Base-by-base conservation (phyloP, 2,888 invertebrate genomes). In the Dynastes maya region DNA sequence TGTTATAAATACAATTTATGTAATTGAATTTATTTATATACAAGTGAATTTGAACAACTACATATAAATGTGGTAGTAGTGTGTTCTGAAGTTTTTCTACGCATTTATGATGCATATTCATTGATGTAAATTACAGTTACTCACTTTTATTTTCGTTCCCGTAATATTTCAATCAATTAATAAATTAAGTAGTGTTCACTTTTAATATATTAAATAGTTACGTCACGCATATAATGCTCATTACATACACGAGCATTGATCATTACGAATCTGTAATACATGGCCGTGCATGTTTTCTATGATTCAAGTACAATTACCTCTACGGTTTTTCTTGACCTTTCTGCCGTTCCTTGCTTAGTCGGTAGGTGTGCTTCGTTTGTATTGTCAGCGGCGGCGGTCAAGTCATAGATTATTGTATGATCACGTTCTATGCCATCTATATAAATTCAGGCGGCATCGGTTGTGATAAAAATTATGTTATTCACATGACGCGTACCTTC, bases 401-500 rank as follows among this genome's bases (percentile, higher is more conserved):
- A 61, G 40, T 58, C 72, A 32, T 74, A 74, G 61, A 74, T 74
- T 74, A 74, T 74, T 61, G 45, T 74, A 74, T 74, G 72, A 74
- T 74, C 72, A 74, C 72, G 72, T 74, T 27, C 55, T 58, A 37
- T 76, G 65, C 45, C 51, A 45, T 65, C 67, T 67, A 72, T 78
- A 78, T 72, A 78, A 78, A 78, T 78, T 78, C 78, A 71, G 51
- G 63, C 71, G 64, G 71, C 78, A 72, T 78, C 51, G 49, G 81
- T 82, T 80, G 82, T 82, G 83, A 81, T 81, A 74, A 84, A 84
- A 83, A 83, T 82, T 82, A 83, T 82, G 80, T 82, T 84, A 84
- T 84, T 83, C 85, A 80, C 80, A 80, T 83, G 80, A 83, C 83
- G 83, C 83, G 82, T 78, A 81, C 61, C 61, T 80, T 80, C 78